Evolutionary conservation across 2,113 vertebrate species (phyloP), one percentile per base, ranked within the genome.

Genomic region (Acanthisitta chloris): DNA sequence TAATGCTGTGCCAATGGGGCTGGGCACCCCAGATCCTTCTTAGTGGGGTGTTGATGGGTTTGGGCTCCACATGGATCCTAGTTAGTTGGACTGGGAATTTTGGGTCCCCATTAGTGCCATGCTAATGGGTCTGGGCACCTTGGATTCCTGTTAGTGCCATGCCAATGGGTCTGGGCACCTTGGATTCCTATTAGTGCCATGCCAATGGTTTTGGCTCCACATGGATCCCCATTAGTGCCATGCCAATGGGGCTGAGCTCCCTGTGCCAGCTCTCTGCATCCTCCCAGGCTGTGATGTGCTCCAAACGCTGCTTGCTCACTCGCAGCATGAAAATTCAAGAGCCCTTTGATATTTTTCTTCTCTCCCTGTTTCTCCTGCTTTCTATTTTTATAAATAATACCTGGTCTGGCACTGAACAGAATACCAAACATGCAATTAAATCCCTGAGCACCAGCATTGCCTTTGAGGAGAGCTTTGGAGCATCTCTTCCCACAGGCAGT

Each of bases 321-420:
- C 3, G 2, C 45, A 24, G 74, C 69, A 34, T 42, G 87, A 52
- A 57, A 61, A 88, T 71, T 43, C 80, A 20, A 65, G 61, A 46
- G 76, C 66, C 36, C 81, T 79, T 81, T 48, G 76, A 66, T 73
- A 46, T 66, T 85, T 74, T 70, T 31, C 29, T 46, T 74, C 81
- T 61, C 55, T 49, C 45, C n/a, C 45, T 28, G 42, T 55, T 82
- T 61, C 71, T 70, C 57, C 36, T 4, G 42, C 42, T 79, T 82
- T 88, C 95, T 93, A 70, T 85, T 91, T 91, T 94, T 88, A 91
- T 34, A 66, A 78, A 74, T 74, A 88, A 86, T 86, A 86, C 84
- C 92, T 88, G 84, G 64, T n/a, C 80, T 74, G 2, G 8, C 40
- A 20, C 65, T 5, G 70, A 81, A 33, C 45, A 55, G 87, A 86